A percentile compares a stretch with the other conserved stretches of the same genome.
Conservation (phyloP, 2,888 invertebrate species). For the Limnephilus auricula region DNA sequence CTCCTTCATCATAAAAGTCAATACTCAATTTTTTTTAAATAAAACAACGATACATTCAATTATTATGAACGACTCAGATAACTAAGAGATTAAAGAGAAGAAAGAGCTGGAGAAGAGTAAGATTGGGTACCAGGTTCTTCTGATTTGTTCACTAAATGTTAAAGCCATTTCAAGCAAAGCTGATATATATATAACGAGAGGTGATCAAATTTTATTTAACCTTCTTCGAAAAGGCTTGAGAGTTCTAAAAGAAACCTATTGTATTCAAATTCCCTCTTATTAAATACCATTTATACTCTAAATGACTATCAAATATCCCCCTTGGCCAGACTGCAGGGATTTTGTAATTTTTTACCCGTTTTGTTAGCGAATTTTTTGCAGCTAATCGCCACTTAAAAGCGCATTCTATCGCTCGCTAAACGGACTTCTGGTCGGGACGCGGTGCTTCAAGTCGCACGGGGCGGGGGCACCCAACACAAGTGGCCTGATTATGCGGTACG, state of each 20-base stretch:
- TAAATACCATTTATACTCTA: not conserved
- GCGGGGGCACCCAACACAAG: not conserved
- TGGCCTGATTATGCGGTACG: not conserved
- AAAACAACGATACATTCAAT: too few relatives aligned
- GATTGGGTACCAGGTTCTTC: too few relatives aligned
- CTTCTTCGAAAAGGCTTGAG: not conserved
- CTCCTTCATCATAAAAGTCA: too few relatives aligned
- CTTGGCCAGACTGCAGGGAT: not conserved
- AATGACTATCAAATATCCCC: not conserved
- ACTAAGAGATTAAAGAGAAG: too few relatives aligned
- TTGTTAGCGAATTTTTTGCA: slow-evolving; percentile 7
- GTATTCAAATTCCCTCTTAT: not conserved
- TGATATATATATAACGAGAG: too few relatives aligned
- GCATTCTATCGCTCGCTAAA: slow-evolving; percentile 9
- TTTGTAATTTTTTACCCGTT: slow-evolving; percentile 5
- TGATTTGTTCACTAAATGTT: too few relatives aligned
- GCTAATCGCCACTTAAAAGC: slow-evolving; percentile 39
- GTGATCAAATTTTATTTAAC: too few relatives aligned
- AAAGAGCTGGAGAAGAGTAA: too few relatives aligned
- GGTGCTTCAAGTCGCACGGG: not conserved
- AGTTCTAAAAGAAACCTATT: not conserved
- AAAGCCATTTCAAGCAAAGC: too few relatives aligned
- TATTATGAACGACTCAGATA: too few relatives aligned
- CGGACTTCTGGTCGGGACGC: not conserved
- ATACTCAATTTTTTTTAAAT: too few relatives aligned